These are phyloP conservation scores for Holothuria leucospilota DNA, from an alignment of 53 echinoderm and acorn worm species.

Conservation along the genomic window DNA sequence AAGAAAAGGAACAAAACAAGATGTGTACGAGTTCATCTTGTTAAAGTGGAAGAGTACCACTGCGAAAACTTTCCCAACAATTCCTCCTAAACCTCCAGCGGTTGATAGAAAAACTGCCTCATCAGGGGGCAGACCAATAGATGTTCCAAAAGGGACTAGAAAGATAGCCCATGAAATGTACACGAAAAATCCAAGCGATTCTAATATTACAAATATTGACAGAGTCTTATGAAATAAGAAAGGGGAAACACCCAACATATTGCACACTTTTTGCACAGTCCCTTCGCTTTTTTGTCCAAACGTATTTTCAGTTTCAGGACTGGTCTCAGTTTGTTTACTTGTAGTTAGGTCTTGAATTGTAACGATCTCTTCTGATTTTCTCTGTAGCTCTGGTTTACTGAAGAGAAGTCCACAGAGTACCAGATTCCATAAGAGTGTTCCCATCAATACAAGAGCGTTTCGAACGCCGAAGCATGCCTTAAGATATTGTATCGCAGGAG, in stretches of 20 bases:
- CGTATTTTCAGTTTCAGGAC: no score
- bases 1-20: not conserved
- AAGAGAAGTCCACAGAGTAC: not conserved
- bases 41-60: not conserved
- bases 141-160: not conserved
- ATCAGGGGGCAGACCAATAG: not conserved
- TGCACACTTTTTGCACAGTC: no score
- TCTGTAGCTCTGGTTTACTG: not conserved
- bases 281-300: no score
- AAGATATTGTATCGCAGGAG: not conserved
- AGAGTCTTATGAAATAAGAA: conserved; percentile 4
- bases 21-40: conserved; percentile 6
- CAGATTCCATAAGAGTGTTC: conserved; percentile 1
- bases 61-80: not conserved
- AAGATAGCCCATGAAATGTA: conserved; percentile 25
- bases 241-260: not conserved
- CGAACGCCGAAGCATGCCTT: not conserved
- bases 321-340: no score
- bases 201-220: not conserved
- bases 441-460: not conserved
- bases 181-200: not conserved
- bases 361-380: not conserved
- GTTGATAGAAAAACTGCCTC: conserved; percentile 8
- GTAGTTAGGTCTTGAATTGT: not conserved
- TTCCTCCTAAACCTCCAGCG: conserved; percentile 17